These are phyloP conservation scores for Diabrotica undecimpunctata DNA, from an alignment of 1,140 invertebrate genomes.

Conservation along the genomic window DNA sequence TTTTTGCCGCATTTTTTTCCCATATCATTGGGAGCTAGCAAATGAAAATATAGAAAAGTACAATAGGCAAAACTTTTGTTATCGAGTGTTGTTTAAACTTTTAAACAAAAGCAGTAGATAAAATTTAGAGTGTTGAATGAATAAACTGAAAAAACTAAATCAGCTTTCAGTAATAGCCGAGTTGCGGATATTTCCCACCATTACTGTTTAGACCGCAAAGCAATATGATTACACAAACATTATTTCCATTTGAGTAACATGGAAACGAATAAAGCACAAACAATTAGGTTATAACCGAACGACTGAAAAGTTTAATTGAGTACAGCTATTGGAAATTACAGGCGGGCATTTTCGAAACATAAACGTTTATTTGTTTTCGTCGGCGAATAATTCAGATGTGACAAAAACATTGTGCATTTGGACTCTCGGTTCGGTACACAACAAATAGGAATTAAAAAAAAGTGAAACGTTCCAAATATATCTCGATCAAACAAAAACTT, in stretches of 20 bases:
- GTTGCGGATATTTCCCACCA: too few species aligned
- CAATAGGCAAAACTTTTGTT: too few species aligned
- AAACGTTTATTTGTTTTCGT: conserved; percentile 14
- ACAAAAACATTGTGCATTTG: conserved; percentile 15
- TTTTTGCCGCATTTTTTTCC: too few species aligned
- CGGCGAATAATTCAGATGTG: conserved; percentile 14
- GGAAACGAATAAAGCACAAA: conserved; percentile 17
- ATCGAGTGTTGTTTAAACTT: too few species aligned
- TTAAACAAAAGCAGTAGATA: too few species aligned
- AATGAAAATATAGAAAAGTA: too few species aligned
- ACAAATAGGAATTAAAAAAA: neutral
- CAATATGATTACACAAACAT: conserved; percentile 14
- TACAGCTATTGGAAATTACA: conserved; percentile 15
- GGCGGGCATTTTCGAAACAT: conserved; percentile 7
- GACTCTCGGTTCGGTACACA: neutral
- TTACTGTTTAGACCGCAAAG: conserved; percentile 2
- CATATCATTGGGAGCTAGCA: too few species aligned
- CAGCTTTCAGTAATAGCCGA: too few species aligned
- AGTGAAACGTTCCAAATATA: too few species aligned
- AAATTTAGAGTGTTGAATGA: too few species aligned
- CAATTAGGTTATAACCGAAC: conserved; percentile 14
- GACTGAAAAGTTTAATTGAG: conserved; percentile 19
- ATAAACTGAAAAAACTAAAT: too few species aligned
- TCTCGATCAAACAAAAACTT: too few species aligned
- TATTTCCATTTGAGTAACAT: conserved; percentile 14